Percentiles rank a stretch among this genome's conserved stretches.
These are phyloP conservation scores for Dinocampus coccinellae DNA, from an alignment of 2,888 invertebrate species.

Conservation along the genomic window DNA sequence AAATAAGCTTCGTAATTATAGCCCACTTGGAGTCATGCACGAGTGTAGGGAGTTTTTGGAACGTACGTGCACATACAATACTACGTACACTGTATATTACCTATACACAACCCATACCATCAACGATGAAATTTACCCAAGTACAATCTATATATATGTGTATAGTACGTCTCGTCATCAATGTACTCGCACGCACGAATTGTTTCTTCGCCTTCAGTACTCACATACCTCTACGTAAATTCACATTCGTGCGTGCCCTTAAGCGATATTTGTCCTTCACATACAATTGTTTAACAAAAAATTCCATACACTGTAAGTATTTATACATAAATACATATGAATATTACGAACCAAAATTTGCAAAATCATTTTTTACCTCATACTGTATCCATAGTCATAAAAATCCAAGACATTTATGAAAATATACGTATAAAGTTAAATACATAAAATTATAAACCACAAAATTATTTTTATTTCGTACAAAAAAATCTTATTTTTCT, in stretches of 20 bases:
- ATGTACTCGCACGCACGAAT: background rate
- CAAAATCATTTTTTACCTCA: too few relatives aligned
- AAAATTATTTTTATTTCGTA: background rate
- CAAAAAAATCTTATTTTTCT: background rate
- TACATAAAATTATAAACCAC: background rate
- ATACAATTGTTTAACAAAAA: background rate
- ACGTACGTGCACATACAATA: conserved; percentile 19
- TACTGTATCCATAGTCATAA: background rate
- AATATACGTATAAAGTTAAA: background rate
- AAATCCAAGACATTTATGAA: background rate
- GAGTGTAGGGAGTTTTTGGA: conserved; percentile 22
- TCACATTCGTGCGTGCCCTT: conserved; percentile 32
- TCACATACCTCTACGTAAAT: conserved; percentile 24
- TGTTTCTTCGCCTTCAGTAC: conserved; percentile 8
- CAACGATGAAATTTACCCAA: conserved; percentile 6
- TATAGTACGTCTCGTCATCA: background rate
- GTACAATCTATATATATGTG: background rate
- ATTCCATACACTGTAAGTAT: background rate
- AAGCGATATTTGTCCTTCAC: conserved; percentile 32
- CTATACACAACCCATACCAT: background rate
- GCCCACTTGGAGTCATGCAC: conserved; percentile 46
- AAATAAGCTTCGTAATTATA: conserved; percentile 62
- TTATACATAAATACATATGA: background rate
- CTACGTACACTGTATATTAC: conserved; percentile 1
- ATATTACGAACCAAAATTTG: too few relatives aligned